These are phyloP conservation scores for Phalacrocorax aristotelis DNA, from an alignment of 2,113 vertebrate species.

Conservation along the genomic window DNA sequence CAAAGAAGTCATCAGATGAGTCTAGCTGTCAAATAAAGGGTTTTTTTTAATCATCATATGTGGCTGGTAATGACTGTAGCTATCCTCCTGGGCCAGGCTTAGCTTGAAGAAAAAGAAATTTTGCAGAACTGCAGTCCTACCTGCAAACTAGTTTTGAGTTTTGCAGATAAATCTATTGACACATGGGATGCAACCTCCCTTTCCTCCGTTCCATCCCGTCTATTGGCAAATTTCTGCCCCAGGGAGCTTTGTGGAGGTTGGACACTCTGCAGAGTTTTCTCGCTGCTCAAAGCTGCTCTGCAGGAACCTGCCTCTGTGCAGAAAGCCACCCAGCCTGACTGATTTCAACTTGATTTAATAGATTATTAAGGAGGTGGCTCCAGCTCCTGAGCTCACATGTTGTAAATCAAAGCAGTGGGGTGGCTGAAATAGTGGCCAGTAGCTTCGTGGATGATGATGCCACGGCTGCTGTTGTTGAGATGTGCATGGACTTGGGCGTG, in stretches of 20 bases:
- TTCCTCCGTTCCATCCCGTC: background rate
- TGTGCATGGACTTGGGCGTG: background rate
- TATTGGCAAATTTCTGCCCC: background rate
- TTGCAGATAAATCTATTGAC: background rate
- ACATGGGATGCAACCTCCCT: background rate
- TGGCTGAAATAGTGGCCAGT: background rate
- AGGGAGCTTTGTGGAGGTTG: background rate
- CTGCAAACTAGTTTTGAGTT: background rate
- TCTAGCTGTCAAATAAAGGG: background rate
- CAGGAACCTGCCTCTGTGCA: background rate
- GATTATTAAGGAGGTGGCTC: background rate
- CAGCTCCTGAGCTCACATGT: background rate
- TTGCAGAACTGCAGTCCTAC: background rate
- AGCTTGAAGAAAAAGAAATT: background rate
- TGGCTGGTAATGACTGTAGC: background rate
- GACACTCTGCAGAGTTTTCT: background rate
- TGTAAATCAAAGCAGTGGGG: background rate
- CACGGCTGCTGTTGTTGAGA: background rate
- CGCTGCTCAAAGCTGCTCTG: fast-evolving
- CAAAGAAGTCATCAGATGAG: background rate
- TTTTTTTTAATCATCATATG: background rate
- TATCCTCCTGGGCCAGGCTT: background rate
- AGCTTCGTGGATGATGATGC: background rate
- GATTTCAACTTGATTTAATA: background rate
- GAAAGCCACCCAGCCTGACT: background rate